Evolutionary conservation across 2,797 vertebrate genomes (phyloP), one percentile per base, ranked within the genome.

Genomic region (Nothura maculosa): DNA sequence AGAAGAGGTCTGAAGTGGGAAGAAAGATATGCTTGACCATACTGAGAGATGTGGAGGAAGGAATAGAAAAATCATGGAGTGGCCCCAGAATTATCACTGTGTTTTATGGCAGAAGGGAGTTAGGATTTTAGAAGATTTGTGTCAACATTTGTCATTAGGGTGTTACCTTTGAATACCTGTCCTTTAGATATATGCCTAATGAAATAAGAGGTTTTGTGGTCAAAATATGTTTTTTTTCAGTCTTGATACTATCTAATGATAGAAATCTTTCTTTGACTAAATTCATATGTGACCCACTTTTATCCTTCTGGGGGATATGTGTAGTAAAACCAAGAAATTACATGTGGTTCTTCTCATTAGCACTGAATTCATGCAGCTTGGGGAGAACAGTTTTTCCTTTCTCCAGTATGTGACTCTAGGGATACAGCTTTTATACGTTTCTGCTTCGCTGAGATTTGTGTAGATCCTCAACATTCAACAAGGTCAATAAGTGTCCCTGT

Each of bases 181-280:
- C 9, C 1, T 68, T 57, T 66, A 85, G 27, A 78, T 1, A 1
- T 80, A 47, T 64, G 45, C 38, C 36, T 72, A 62, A 85, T 2
- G 0, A 85, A 79, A 75, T 64, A 67, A 32, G 13, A 82, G 36
- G 34, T 88, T 88, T 82, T 21, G 3, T 62, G 34, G 50, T 67
- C 0, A 67, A 72, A 80, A 89, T 42, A 73, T 18, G 22, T 38
- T 8, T 86, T 43, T 43, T 14, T n/a, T 81, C 27, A 19, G 11
- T 13, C 32, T 88, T 80, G 17, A 68, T 87, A 85, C 88, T 90
- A 89, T 82, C 88, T 90, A 36, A 57, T 91, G 54, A 50, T 74
- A 68, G 45, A 78, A 85, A 89, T 62, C 43, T 10, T 74, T 77
- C 81, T 4, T 4, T 57, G 40, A 86, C 64, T 77, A 48, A 81